A percentile compares a stretch with the other conserved stretches of the same genome.
phyloP scores from a whole-genome alignment of 2,888 invertebrate species.

The Acleris literana region DNA sequence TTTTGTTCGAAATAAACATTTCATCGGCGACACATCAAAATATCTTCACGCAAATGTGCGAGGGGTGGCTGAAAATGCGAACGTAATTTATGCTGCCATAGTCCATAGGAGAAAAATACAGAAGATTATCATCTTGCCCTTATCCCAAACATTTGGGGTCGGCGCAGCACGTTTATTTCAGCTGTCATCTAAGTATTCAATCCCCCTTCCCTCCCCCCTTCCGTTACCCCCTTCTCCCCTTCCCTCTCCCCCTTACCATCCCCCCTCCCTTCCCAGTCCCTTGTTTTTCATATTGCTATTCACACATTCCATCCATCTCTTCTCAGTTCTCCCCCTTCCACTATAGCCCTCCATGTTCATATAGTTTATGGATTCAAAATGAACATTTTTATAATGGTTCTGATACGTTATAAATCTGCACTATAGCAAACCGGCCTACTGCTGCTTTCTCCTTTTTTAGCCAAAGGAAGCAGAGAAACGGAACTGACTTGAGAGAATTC shows the following conservation, averaged over 20 bases:
- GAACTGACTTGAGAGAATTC: constrained; percentile 20
- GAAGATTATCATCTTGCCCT: not conserved
- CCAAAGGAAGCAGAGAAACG: constrained; percentile 19
- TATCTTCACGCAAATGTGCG: constrained; percentile 21
- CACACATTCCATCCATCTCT: not conserved
- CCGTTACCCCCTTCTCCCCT: too few species aligned
- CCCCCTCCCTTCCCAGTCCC: too few species aligned
- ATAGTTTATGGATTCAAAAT: too few species aligned
- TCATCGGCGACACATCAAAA: constrained; percentile 23
- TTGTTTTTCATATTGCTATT: too few species aligned
- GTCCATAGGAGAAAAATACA: constrained; percentile 9
- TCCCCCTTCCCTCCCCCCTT: too few species aligned
- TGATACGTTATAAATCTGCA: too few species aligned
- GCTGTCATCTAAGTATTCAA: too few species aligned
- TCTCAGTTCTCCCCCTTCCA: not conserved
- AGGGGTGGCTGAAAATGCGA: constrained; percentile 36
- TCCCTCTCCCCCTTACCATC: too few species aligned
- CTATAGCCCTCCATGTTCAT: too few species aligned
- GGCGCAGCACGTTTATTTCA: too few species aligned
- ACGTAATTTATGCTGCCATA: constrained; percentile 37
- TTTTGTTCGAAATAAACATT: constrained; percentile 21
- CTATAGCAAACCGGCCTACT: constrained; percentile 3
- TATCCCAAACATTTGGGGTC: too few species aligned
- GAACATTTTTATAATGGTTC: too few species aligned
- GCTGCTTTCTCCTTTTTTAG: constrained; percentile 5